Evolutionary conservation across 2,797 vertebrate genomes (phyloP).

Genomic region (Anniella stebbinsi): DNA sequence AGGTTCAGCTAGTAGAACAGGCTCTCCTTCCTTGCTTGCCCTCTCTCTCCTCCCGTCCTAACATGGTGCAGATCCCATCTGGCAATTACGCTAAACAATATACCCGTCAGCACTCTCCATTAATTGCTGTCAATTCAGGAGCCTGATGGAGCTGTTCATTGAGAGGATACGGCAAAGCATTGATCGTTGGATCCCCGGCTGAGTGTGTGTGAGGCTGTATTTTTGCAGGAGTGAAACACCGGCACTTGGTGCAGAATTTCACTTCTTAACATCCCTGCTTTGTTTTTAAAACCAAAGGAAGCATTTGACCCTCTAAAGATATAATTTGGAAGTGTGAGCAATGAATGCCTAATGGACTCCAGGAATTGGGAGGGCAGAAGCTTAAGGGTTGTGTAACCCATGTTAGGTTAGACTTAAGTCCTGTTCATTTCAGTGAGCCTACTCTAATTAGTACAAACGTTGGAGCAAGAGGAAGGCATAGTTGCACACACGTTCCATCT

Average conservation of each 20-base stretch:
- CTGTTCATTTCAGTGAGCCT: too few relatives aligned
- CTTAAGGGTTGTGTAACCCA: too few relatives aligned
- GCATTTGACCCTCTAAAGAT: too few relatives aligned
- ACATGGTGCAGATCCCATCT: neutral
- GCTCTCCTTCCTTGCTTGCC: neutral
- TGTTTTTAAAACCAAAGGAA: neutral
- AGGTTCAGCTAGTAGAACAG: neutral
- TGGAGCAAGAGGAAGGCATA: too few relatives aligned
- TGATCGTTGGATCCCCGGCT: neutral
- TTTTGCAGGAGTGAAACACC: neutral
- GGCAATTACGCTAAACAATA: neutral
- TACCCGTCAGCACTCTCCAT: neutral
- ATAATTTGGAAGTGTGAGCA: too few relatives aligned
- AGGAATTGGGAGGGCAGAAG: too few relatives aligned
- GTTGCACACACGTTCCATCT: too few relatives aligned
- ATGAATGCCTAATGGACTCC: too few relatives aligned
- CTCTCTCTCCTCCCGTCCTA: neutral
- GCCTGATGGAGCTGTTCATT: neutral
- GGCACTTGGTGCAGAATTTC: neutral
- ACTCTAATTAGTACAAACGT: too few relatives aligned
- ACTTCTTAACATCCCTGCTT: neutral
- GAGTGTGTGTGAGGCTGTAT: neutral
- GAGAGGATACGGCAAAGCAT: neutral
- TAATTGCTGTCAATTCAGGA: neutral
- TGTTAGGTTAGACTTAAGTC: too few relatives aligned